Evolutionary conservation across 1,140 invertebrate genomes (phyloP).

Genomic region (Stegodyphus dumicola): DNA sequence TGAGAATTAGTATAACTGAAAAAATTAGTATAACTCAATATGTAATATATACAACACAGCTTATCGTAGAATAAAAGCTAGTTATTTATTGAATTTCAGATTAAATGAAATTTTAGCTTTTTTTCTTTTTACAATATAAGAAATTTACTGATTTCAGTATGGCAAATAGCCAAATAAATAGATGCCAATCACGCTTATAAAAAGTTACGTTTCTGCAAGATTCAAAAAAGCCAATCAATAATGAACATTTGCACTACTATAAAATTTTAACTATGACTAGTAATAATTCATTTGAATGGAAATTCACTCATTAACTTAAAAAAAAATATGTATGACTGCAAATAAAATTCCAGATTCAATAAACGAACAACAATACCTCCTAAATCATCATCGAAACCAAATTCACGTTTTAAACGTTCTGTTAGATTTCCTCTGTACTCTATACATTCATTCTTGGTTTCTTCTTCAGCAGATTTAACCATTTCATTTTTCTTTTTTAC

Average conservation of each 20-base stretch:
- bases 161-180: not conserved
- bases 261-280: not conserved
- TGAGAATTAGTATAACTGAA: no score
- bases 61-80: no score
- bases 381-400: slow-evolving; percentile 42
- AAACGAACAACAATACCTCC: slow-evolving; percentile 15
- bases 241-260: not conserved
- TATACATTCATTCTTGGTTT: not conserved
- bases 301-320: not conserved
- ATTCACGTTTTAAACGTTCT: slow-evolving; percentile 46
- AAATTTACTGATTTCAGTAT: no score
- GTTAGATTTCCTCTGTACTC: slow-evolving; percentile 49
- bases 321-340: no score
- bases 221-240: not conserved
- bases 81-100: no score
- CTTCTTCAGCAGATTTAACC: not conserved
- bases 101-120: no score
- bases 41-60: no score
- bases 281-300: not conserved
- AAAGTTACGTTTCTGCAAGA: not conserved
- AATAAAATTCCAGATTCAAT: not conserved
- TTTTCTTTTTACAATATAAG: no score
- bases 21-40: no score
- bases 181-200: not conserved
- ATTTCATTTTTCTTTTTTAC: slow-evolving; percentile 14